phyloP scores from a whole-genome alignment of 2,113 vertebrate genomes.

The Micronycteris hirsuta region DNA sequence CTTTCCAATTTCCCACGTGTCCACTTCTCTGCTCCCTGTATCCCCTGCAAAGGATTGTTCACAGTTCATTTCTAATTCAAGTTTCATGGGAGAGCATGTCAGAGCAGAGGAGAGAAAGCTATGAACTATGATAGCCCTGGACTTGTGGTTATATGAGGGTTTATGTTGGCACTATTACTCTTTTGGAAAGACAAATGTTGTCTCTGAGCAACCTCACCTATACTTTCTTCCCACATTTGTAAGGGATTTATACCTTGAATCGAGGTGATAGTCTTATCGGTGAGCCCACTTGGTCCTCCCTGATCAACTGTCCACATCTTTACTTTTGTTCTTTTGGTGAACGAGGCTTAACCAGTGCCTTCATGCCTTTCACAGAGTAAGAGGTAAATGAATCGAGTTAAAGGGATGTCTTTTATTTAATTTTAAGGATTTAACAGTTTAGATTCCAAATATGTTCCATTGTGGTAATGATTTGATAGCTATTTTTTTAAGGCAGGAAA shows the following conservation, averaged over 20 bases:
- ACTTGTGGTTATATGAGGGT: neutral
- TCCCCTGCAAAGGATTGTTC: neutral
- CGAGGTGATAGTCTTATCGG: neutral
- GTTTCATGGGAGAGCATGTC: neutral
- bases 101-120: neutral
- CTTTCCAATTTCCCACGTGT: neutral
- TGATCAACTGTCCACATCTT: neutral
- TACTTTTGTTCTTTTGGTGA: neutral
- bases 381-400: neutral
- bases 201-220: neutral
- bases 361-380: neutral
- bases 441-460: neutral
- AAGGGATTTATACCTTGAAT: neutral
- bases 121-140: neutral
- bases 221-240: neutral
- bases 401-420: neutral
- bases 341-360: neutral
- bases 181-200: neutral
- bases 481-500: neutral
- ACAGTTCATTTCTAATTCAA: neutral
- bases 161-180: neutral
- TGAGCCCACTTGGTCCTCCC: neutral
- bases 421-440: constrained; percentile 2
- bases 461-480: neutral
- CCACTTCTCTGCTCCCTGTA: neutral